Base-by-base conservation (phyloP, 53 echinoderm and acorn worm genomes). In the Zoroaster sp. region DNA sequence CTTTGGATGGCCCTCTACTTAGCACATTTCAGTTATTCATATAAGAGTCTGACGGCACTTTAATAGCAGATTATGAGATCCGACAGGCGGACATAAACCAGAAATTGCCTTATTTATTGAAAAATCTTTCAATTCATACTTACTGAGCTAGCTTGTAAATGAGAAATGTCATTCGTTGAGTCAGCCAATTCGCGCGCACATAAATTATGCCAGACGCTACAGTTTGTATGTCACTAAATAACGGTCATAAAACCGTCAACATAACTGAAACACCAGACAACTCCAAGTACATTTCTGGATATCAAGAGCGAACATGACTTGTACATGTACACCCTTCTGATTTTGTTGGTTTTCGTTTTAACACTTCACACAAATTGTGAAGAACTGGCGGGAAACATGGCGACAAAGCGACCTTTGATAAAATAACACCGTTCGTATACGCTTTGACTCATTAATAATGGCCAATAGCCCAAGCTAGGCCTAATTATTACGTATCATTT, bases 161-260 rank as follows among this genome's bases (percentile, higher is more conserved):
- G 44, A 31, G 34, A 82, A 33, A 40, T 68, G 69, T 82, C 82
- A 82, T 68, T 82, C 82, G 66, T 39, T 44, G 14, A 34, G 82
- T 28, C 15, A 34, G 13, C 31, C 34, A 63, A 55, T 23, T 15
- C 20, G 40, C 68, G 35, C 40, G 13, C 33, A 41, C 32, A 82
- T 82, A 82, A 82, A 43, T 45, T 82, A 82, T 32, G 42, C 44
- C 12, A 30, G 28, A 37, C 54, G 25, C 39, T 12, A 63, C 37
- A 63, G 30, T 33, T 32, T 5, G 28, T n/a, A n/a, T n/a, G n/a
- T 51, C 43, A 40, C 63, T 66, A 80, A 59, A 78, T 7, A 44
- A 43, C 34, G 44, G 33, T 40, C 82, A 68, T 82, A 82, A 82
- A 82, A 5, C 30, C 68, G 82, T 82, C 82, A 82, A 6, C 82